A percentile compares a stretch with the other conserved stretches of the same genome.
Evolutionary conservation across 1,140 invertebrate genomes (phyloP).

Genomic region (Drosophila jambulina): DNA sequence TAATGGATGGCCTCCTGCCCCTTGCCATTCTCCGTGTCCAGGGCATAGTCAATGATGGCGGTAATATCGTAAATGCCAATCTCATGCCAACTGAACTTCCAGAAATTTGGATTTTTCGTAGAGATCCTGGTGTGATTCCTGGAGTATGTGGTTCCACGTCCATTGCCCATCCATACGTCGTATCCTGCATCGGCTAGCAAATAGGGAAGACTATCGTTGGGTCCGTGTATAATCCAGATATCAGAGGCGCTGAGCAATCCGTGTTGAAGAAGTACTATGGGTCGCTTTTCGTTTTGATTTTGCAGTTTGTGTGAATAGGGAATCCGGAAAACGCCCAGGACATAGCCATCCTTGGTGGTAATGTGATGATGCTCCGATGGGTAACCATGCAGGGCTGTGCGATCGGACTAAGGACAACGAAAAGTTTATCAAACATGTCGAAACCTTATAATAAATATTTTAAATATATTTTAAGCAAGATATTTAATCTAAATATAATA

Average conservation of each 20-base stretch:
- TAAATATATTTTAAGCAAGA: too few species aligned
- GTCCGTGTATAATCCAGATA: slow-evolving; percentile 90
- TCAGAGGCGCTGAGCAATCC: slow-evolving; percentile 90
- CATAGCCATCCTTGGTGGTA: slow-evolving; percentile 86
- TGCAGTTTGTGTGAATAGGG: slow-evolving; percentile 73
- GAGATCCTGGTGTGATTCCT: slow-evolving; percentile 84
- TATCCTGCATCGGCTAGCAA: slow-evolving; percentile 89
- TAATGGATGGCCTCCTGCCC: slow-evolving; percentile 87
- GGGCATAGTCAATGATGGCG: slow-evolving; percentile 89
- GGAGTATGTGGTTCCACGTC: slow-evolving; percentile 85
- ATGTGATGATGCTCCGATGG: slow-evolving; percentile 86
- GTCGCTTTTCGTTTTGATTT: slow-evolving; percentile 58
- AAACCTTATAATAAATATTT: background rate
- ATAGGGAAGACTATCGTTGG: slow-evolving; percentile 86
- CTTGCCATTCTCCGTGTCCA: slow-evolving; percentile 86
- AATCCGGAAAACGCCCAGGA: slow-evolving; percentile 86
- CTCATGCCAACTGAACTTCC: slow-evolving; percentile 89
- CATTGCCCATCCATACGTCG: slow-evolving; percentile 89
- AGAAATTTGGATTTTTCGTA: slow-evolving; percentile 86
- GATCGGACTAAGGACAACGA: slow-evolving; percentile 36
- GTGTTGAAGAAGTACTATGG: slow-evolving; percentile 89
- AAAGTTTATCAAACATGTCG: background rate
- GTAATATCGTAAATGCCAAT: slow-evolving; percentile 90
- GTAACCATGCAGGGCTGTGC: slow-evolving; percentile 84
- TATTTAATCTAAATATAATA: too few species aligned